phyloP scores from a whole-genome alignment of 2,113 vertebrate species.

The Rallus limicola region DNA sequence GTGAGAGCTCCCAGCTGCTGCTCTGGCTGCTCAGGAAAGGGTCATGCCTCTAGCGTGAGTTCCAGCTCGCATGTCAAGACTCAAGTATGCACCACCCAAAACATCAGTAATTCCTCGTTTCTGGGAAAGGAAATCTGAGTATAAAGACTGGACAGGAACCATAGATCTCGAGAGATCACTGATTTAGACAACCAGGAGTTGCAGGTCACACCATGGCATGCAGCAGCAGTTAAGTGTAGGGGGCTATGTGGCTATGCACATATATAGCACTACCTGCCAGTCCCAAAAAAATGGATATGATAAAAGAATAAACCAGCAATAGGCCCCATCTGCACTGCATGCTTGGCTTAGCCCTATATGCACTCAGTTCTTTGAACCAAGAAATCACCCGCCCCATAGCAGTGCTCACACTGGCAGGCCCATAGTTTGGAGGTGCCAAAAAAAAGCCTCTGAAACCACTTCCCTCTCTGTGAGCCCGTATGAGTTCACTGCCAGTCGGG shows the following conservation, averaged over 20 bases:
- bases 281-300: background rate
- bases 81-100: background rate
- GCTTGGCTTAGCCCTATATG: background rate
- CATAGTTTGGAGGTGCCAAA: background rate
- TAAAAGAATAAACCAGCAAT: background rate
- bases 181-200: background rate
- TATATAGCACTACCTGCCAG: background rate
- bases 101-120: background rate
- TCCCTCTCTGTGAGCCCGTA: background rate
- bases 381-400: background rate
- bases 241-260: background rate
- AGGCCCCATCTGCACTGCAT: background rate
- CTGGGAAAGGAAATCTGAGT: background rate
- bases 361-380: background rate
- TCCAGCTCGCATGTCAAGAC: background rate
- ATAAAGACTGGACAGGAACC: background rate
- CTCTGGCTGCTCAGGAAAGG: background rate
- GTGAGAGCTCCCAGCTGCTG: background rate
- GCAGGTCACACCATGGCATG: background rate
- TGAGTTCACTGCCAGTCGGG: background rate
- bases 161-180: background rate
- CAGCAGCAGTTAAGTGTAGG: background rate
- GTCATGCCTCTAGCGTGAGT: background rate
- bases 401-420: background rate
- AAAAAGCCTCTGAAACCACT: background rate